These are phyloP conservation scores for Cuculus canorus DNA, from an alignment of 2,797 vertebrate genomes.

Conservation along the genomic window DNA sequence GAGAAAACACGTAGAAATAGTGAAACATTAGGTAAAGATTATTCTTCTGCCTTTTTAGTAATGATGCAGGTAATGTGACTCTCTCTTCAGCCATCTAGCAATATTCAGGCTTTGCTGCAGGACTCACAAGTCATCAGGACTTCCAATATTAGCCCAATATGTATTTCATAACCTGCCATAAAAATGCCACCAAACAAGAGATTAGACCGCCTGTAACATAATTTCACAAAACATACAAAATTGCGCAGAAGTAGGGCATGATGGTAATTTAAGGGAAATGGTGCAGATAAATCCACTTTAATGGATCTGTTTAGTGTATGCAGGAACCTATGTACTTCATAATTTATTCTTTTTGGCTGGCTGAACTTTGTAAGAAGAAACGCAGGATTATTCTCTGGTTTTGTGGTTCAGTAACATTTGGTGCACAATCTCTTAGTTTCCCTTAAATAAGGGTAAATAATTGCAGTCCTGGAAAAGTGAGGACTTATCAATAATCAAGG, in stretches of 20 bases:
- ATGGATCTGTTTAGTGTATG: conserved; percentile 72
- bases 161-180: background rate
- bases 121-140: background rate
- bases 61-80: background rate
- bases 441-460: conserved; percentile 36
- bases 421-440: background rate
- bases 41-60: background rate
- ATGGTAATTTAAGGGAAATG: conserved; percentile 79
- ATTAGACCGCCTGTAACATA: conserved; percentile 3
- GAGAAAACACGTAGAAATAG: background rate
- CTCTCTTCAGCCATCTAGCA: background rate
- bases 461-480: conserved; percentile 37
- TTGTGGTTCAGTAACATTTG: conserved; percentile 44
- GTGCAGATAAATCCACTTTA: conserved; percentile 81
- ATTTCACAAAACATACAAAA: conserved; percentile 74
- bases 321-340: conserved; percentile 60
- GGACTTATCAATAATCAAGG: background rate
- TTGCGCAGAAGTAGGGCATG: conserved; percentile 59
- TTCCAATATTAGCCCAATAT: background rate
- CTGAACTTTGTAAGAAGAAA: conserved; percentile 61
- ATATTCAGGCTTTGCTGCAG: background rate
- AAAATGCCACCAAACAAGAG: background rate
- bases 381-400: background rate
- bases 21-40: background rate
- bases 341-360: conserved; percentile 71